A percentile compares a stretch with the other conserved stretches of the same genome.
These are phyloP conservation scores for Leptosomus discolor DNA, from an alignment of 2,113 vertebrate species.

Conservation along the genomic window DNA sequence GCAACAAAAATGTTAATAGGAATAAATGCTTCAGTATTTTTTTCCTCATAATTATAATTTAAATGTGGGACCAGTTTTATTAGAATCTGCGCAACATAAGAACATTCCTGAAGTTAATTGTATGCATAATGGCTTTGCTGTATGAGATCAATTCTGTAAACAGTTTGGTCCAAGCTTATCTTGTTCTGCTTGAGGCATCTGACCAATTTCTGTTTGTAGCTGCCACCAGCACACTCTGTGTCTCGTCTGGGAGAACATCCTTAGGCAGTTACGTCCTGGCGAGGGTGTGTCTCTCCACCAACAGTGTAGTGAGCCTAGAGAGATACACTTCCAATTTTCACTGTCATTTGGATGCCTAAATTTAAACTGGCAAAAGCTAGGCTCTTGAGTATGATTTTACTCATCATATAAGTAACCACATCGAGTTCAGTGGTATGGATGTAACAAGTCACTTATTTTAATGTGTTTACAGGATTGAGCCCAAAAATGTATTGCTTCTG, in stretches of 20 bases:
- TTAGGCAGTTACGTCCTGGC: not conserved
- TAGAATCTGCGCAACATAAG: not conserved
- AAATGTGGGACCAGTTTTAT: slow-evolving; percentile 45
- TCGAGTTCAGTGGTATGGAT: not conserved
- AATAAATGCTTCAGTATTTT: slow-evolving; percentile 22
- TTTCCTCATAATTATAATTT: not conserved
- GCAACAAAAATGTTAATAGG: slow-evolving; percentile 1
- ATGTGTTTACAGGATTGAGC: slow-evolving; percentile 44
- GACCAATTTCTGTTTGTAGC: not conserved
- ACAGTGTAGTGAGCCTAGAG: not conserved
- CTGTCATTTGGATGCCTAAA: not conserved
- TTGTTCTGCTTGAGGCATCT: not conserved
- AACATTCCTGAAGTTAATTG: slow-evolving; percentile 40
- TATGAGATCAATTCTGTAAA: slow-evolving; percentile 51
- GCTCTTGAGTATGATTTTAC: not conserved
- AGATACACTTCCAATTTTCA: not conserved
- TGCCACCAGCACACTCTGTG: not conserved
- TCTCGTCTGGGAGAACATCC: not conserved
- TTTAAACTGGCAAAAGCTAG: not conserved
- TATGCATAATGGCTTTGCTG: slow-evolving; percentile 35
- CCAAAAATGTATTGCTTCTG: slow-evolving; percentile 46
- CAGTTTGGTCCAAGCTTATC: not conserved
- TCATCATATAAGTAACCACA: not conserved
- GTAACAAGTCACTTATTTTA: not conserved
- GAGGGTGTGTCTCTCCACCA: not conserved